These are phyloP conservation scores for Drosophila pseudoananassae DNA, from an alignment of 1,140 invertebrate genomes.

Conservation along the genomic window DNA sequence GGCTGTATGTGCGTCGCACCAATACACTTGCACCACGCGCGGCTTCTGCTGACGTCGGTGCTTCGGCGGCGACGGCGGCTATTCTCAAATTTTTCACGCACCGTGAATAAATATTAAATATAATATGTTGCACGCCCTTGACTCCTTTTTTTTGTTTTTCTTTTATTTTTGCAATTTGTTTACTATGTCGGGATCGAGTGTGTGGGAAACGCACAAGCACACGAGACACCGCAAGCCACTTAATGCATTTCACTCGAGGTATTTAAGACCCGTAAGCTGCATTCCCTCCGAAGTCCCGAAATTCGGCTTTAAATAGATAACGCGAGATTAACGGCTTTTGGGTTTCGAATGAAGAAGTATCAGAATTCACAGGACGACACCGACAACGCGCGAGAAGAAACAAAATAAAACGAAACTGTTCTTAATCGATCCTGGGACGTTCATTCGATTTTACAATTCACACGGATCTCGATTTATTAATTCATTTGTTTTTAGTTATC, in stretches of 20 bases:
- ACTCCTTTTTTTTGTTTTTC: constrained; percentile 10
- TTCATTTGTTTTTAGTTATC: neutral
- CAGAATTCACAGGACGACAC: neutral
- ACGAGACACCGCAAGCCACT: constrained; percentile 12
- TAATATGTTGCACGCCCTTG: constrained; percentile 21
- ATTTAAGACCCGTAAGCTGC: constrained; percentile 5
- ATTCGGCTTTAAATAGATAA: constrained; percentile 25
- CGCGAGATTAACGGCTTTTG: constrained; percentile 1
- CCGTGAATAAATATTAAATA: constrained; percentile 45
- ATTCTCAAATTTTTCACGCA: constrained; percentile 52
- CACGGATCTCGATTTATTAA: neutral
- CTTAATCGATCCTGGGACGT: neutral
- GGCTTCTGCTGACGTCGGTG: constrained; percentile 37
- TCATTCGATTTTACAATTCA: neutral
- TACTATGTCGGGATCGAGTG: constrained; percentile 18
- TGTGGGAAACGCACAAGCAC: constrained; percentile 3
- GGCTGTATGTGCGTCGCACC: constrained; percentile 55
- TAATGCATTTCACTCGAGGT: constrained; percentile 14
- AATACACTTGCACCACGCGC: constrained; percentile 70
- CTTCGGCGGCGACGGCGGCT: constrained; percentile 39
- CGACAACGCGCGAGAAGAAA: neutral
- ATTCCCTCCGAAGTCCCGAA: constrained; percentile 14
- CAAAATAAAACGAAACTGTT: neutral
- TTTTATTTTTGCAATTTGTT: neutral
- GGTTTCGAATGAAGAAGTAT: neutral